Percentiles rank a stretch among this genome's conserved stretches.
Evolutionary conservation across 2,888 invertebrate species (phyloP).

Genomic region (Nomada flava): DNA sequence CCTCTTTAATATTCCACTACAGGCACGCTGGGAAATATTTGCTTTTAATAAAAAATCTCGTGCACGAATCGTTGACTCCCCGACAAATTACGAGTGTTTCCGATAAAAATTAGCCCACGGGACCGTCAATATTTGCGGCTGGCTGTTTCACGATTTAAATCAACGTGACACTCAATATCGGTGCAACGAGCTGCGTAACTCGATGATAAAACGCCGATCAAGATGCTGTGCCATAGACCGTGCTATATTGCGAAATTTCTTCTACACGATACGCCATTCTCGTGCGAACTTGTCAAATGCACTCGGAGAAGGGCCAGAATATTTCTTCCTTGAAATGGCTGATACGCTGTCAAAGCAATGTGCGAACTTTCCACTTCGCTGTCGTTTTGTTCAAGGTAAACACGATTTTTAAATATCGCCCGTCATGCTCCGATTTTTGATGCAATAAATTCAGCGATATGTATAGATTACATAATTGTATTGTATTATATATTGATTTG

Average conservation of each 20-base stretch:
- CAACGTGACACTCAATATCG: conserved; percentile 29
- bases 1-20: too few relatives aligned
- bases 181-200: conserved; percentile 21
- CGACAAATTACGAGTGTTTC: conserved; percentile 3
- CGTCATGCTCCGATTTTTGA: too few relatives aligned
- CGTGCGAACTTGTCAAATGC: conserved; percentile 38
- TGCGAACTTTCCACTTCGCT: conserved; percentile 9
- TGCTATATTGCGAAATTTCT: conserved; percentile 38
- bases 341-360: conserved; percentile 15
- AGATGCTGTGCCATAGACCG: conserved; percentile 15
- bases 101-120: conserved; percentile 9
- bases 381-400: background rate
- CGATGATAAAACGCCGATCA: conserved; percentile 46
- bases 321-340: conserved; percentile 6
- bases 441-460: too few relatives aligned
- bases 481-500: too few relatives aligned
- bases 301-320: conserved; percentile 18
- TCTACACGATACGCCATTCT: conserved; percentile 5
- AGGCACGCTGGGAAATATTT: background rate
- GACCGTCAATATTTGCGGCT: conserved; percentile 22
- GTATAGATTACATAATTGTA: too few relatives aligned
- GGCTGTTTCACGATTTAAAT: conserved; percentile 26
- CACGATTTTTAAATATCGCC: too few relatives aligned
- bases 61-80: background rate
- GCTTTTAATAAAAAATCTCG: background rate